Conservation (phyloP, 2,888 invertebrate species). For the Ecliptopera silaceata region DNA sequence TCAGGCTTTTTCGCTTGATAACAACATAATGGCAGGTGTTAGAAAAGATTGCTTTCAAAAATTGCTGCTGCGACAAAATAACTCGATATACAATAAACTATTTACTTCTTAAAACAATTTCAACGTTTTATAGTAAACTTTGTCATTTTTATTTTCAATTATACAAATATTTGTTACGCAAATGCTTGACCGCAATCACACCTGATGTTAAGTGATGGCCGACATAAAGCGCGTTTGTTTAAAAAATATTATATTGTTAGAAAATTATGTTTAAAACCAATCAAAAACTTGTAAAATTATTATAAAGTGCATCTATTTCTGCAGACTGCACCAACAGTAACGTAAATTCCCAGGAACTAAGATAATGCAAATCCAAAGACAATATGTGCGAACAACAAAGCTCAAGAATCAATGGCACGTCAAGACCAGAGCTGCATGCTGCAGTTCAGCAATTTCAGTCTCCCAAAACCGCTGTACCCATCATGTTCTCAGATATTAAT, state of each 20-base stretch:
- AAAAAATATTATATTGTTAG: no score
- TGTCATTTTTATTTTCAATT: not conserved
- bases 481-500: slow-evolving; percentile 35
- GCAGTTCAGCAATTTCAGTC: slow-evolving; percentile 22
- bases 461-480: slow-evolving; percentile 34
- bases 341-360: slow-evolving; percentile 2
- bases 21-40: not conserved
- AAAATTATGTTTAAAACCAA: no score
- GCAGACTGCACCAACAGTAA: not conserved
- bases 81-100: not conserved
- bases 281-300: no score
- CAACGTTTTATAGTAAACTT: not conserved
- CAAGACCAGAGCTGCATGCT: slow-evolving; percentile 19
- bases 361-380: slow-evolving; percentile 7
- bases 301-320: not conserved
- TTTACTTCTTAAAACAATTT: not conserved
- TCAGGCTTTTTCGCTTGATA: not conserved
- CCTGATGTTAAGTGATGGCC: no score
- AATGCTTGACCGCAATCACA: no score
- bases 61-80: not conserved
- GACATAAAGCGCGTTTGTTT: no score
- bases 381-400: slow-evolving; percentile 11
- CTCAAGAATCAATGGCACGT: slow-evolving; percentile 19
- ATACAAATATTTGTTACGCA: no score
- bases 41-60: not conserved